Evolutionary conservation across 2,888 invertebrate species (phyloP).

Genomic region (Nephrotoma flavescens): DNA sequence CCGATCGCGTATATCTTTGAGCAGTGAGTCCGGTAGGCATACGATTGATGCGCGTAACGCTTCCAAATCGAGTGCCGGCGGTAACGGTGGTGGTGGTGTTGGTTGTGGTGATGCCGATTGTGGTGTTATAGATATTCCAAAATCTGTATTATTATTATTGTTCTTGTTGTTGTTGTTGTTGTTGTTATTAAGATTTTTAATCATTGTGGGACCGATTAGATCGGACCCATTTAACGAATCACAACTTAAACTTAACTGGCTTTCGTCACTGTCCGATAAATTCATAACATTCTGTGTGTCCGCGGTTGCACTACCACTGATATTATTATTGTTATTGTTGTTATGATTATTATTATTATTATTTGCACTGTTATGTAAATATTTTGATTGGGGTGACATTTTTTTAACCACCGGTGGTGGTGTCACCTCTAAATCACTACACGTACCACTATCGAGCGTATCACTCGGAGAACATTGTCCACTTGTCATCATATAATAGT

Average conservation of each 20-base stretch:
- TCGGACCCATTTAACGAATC: conserved; percentile 67
- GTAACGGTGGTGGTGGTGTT: conserved; percentile 16
- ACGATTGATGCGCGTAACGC: conserved; percentile 30
- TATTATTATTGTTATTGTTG: conserved; percentile 20
- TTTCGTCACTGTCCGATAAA: conserved; percentile 43
- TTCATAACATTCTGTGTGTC: conserved; percentile 32
- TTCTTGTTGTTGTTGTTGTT: not conserved
- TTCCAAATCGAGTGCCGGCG: conserved; percentile 29
- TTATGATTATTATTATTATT: conserved; percentile 28
- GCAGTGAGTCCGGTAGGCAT: conserved; percentile 48
- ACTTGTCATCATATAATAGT: conserved; percentile 47
- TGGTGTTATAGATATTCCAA: conserved; percentile 2
- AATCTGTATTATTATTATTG: not conserved
- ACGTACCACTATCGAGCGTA: conserved; percentile 70
- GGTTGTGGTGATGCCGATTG: conserved; percentile 21
- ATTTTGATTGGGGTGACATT: conserved; percentile 35
- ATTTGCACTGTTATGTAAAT: conserved; percentile 9
- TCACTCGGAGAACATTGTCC: conserved; percentile 71
- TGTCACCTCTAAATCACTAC: conserved; percentile 56
- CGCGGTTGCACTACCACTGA: conserved; percentile 16
- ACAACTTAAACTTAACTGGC: conserved; percentile 62
- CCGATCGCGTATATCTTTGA: conserved; percentile 55
- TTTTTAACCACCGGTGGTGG: conserved; percentile 53
- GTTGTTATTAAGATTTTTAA: conserved; percentile 11
- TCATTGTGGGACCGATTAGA: conserved; percentile 36